phyloP scores from a whole-genome alignment of 2,797 vertebrate genomes.

The Pangasius larnaudii region DNA sequence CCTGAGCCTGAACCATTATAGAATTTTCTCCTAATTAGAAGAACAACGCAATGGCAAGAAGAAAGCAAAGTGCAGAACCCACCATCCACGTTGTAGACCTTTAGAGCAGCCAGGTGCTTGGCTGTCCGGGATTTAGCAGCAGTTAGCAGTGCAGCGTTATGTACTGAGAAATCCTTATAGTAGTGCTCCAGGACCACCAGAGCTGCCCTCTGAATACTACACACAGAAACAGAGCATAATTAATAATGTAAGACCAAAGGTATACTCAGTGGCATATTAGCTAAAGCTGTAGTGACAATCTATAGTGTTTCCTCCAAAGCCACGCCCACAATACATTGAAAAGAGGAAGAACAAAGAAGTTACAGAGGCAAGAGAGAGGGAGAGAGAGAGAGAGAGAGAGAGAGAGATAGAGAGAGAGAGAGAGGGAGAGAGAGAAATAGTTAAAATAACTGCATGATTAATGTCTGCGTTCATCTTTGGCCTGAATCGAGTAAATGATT shows the following conservation, averaged over 20 bases:
- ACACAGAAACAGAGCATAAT: constrained; percentile 16
- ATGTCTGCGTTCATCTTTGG: constrained; percentile 19
- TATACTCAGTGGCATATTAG: not conserved
- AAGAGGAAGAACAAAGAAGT: not conserved
- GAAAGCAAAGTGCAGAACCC: constrained; percentile 63
- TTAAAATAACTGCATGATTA: constrained; percentile 40
- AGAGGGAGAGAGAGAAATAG: not conserved
- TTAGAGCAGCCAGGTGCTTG: constrained; percentile 91
- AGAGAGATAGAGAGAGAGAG: not conserved
- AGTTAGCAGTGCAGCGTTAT: constrained; percentile 88
- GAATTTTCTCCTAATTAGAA: not conserved
- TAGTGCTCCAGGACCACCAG: constrained; percentile 93
- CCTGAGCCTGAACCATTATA: not conserved
- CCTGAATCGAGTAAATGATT: constrained; percentile 35
- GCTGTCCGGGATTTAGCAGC: constrained; percentile 88
- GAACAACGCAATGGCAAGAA: not conserved
- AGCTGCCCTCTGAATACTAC: constrained; percentile 91
- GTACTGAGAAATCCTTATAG: constrained; percentile 92
- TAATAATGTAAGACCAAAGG: constrained; percentile 7
- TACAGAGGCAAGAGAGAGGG: not conserved
- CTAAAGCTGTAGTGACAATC: not conserved
- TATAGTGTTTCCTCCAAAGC: not conserved
- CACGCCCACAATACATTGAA: not conserved
- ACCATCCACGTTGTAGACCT: constrained; percentile 96
- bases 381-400: not conserved